phyloP scores from a whole-genome alignment of 2,888 invertebrate genomes.

The Drosophila paranaensis region DNA sequence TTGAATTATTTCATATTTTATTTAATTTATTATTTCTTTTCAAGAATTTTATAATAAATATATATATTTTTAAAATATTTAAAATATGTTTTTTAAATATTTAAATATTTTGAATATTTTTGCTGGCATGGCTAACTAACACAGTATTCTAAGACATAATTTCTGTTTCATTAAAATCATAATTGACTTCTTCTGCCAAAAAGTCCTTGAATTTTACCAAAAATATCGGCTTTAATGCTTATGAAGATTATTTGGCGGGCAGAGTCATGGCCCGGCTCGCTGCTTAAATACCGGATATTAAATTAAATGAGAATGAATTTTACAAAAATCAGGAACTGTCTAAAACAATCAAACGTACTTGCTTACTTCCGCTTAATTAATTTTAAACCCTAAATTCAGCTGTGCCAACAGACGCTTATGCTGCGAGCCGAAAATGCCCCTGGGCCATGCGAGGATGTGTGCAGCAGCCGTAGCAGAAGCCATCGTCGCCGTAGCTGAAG shows the following conservation, averaged over 20 bases:
- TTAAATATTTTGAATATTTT: too few species aligned
- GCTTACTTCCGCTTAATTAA: conserved; percentile 77
- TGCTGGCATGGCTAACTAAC: neutral
- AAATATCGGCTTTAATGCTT: conserved; percentile 25
- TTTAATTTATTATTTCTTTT: too few species aligned
- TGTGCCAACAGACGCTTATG: conserved; percentile 62
- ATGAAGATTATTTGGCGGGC: conserved; percentile 17
- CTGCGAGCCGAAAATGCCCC: conserved; percentile 65
- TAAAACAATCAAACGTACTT: conserved; percentile 77
- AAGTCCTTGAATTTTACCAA: neutral
- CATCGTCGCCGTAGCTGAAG: neutral
- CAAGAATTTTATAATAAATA: too few species aligned
- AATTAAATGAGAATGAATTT: conserved; percentile 52
- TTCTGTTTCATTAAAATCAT: neutral
- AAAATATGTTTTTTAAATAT: too few species aligned
- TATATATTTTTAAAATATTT: too few species aligned
- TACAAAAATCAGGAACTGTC: conserved; percentile 62
- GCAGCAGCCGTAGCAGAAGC: conserved; percentile 3
- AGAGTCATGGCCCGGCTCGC: neutral
- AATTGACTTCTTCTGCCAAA: neutral
- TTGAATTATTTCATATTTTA: too few species aligned
- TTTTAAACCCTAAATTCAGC: conserved; percentile 73
- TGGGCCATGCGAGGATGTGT: conserved; percentile 53
- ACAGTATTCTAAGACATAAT: neutral
- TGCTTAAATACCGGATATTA: conserved; percentile 49